Percentiles rank a stretch among this genome's conserved stretches.
Evolutionary conservation across 1,140 invertebrate genomes (phyloP).

Genomic region (Bactericera cockerelli): DNA sequence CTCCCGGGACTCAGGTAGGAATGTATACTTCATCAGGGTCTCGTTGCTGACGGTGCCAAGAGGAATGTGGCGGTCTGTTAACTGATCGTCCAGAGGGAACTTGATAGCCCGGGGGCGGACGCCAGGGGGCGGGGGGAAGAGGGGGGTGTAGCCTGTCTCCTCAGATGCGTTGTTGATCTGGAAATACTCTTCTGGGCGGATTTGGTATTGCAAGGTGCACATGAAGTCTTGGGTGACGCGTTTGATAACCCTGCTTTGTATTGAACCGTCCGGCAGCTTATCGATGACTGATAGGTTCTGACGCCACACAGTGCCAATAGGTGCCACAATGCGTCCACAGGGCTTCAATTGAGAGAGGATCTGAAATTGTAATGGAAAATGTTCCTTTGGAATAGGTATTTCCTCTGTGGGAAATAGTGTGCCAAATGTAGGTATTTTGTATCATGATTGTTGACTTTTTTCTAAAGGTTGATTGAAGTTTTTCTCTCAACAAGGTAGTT

Average conservation of each 20-base stretch:
- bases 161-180: not conserved
- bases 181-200: not conserved
- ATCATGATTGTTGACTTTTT: too few relatives aligned
- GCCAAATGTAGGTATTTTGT: too few relatives aligned
- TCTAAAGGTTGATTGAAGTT: too few relatives aligned
- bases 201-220: not conserved
- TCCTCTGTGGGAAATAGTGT: too few relatives aligned
- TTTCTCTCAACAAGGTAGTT: too few relatives aligned
- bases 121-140: not conserved
- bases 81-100: not conserved
- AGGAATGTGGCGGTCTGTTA: too few relatives aligned
- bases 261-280: not conserved
- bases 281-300: slow-evolving; percentile 2
- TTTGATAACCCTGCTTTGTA: not conserved
- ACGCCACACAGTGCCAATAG: not conserved
- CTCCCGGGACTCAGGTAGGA: too few relatives aligned
- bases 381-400: too few relatives aligned
- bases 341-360: not conserved
- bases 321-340: not conserved
- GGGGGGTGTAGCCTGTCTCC: not conserved
- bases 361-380: too few relatives aligned
- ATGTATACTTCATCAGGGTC: too few relatives aligned
- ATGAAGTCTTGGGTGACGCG: not conserved
- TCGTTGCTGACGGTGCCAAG: too few relatives aligned
- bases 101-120: not conserved